Evolutionary conservation across 2,888 invertebrate species (phyloP).

Genomic region (Ommatoiulus sabulosus): DNA sequence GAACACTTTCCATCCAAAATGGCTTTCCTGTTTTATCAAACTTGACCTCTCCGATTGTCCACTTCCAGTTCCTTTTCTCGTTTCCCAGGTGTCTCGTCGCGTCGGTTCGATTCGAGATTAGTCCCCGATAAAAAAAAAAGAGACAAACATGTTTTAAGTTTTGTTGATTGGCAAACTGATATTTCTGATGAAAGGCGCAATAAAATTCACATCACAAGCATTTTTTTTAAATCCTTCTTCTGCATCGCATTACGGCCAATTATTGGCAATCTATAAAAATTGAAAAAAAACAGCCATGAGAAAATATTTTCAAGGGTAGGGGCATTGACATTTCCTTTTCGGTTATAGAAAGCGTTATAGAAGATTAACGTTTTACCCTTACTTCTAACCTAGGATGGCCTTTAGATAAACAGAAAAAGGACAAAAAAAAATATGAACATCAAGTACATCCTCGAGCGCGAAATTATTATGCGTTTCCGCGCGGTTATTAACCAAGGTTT

Average conservation of each 20-base stretch:
- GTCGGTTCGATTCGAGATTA: neutral
- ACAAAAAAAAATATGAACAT: neutral
- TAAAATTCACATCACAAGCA: neutral
- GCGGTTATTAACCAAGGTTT: neutral
- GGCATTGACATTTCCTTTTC: constrained; percentile 10
- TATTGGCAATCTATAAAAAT: constrained; percentile 1
- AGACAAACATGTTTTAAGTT: constrained; percentile 6
- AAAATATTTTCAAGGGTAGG: neutral
- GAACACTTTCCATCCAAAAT: neutral
- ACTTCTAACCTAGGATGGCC: neutral
- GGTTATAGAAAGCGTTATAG: neutral
- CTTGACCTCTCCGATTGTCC: neutral
- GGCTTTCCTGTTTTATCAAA: neutral
- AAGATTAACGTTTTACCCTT: neutral
- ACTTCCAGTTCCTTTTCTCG: neutral
- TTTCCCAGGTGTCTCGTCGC: neutral
- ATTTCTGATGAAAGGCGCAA: constrained; percentile 20
- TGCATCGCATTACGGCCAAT: neutral
- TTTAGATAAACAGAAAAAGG: neutral
- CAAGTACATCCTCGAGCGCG: neutral
- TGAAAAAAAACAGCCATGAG: neutral
- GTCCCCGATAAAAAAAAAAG: neutral
- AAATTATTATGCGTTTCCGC: neutral
- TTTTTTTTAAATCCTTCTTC: neutral
- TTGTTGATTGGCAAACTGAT: neutral